Conservation (phyloP, 2,888 invertebrate species). For the Volucella inanis region DNA sequence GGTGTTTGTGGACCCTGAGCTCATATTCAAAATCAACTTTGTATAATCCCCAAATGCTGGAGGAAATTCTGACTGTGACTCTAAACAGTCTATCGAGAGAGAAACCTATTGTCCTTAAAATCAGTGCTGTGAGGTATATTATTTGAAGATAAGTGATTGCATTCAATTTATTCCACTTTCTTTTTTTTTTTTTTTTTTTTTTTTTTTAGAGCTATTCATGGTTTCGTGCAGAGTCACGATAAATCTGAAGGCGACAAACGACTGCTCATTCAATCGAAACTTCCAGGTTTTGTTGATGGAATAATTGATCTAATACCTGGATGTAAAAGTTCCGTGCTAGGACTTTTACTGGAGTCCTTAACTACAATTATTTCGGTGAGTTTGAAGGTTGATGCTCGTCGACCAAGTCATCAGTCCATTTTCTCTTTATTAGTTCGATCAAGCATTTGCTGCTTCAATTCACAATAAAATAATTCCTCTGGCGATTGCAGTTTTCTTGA, state of each 20-base stretch:
- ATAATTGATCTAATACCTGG: slow-evolving; percentile 84
- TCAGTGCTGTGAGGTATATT: slow-evolving; percentile 80
- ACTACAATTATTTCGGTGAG: slow-evolving; percentile 84
- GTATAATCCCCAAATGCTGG: slow-evolving; percentile 81
- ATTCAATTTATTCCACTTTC: not conserved
- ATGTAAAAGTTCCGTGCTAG: slow-evolving; percentile 84
- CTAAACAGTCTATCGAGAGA: slow-evolving; percentile 80
- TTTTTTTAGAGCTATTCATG: slow-evolving; percentile 78
- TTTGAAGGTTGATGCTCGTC: slow-evolving; percentile 25
- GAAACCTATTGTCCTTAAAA: slow-evolving; percentile 81
- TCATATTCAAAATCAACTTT: slow-evolving; percentile 81
- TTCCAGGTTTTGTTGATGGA: slow-evolving; percentile 84
- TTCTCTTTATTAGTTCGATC: slow-evolving; percentile 84
- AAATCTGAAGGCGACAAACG: slow-evolving; percentile 82
- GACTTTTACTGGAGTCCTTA: slow-evolving; percentile 84
- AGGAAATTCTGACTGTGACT: slow-evolving; percentile 81
- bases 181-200: not conserved
- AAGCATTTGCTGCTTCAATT: slow-evolving; percentile 86
- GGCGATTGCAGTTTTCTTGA: slow-evolving; percentile 87
- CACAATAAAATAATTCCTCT: slow-evolving; percentile 87
- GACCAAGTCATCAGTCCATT: not conserved
- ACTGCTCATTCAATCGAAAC: slow-evolving; percentile 82
- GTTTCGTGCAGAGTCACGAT: slow-evolving; percentile 84
- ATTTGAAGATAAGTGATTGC: not conserved
- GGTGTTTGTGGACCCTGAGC: slow-evolving; percentile 82